phyloP scores from a whole-genome alignment of 1,140 invertebrate genomes.

The Apis cerana region DNA sequence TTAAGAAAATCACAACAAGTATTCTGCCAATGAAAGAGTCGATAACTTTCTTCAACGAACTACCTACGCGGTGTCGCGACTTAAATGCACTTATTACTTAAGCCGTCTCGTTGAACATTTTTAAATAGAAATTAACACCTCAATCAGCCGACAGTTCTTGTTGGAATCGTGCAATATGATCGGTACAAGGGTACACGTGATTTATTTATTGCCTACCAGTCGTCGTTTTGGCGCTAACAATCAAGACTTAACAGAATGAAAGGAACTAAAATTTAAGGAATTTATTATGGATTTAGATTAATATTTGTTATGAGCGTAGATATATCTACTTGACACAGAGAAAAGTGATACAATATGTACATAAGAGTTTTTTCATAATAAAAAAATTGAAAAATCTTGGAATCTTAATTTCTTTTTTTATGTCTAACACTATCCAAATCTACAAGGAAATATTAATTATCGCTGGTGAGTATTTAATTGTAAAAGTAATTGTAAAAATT shows the following conservation, averaged over 20 bases:
- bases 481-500: too few relatives aligned
- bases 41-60: background rate
- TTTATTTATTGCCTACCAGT: constrained; percentile 52
- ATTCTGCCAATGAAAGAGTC: constrained; percentile 34
- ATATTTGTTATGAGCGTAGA: constrained; percentile 66
- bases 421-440: too few relatives aligned
- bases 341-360: constrained; percentile 60
- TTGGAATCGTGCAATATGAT: constrained; percentile 31
- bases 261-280: constrained; percentile 52
- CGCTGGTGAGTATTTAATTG: too few relatives aligned
- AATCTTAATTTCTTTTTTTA: too few relatives aligned
- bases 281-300: constrained; percentile 58
- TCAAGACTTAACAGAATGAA: constrained; percentile 56
- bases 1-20: background rate
- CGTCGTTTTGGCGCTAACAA: constrained; percentile 38
- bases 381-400: constrained; percentile 49
- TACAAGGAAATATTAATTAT: too few relatives aligned
- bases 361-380: constrained; percentile 69
- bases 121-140: constrained; percentile 18
- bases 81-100: constrained; percentile 60
- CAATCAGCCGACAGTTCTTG: background rate
- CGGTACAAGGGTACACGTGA: constrained; percentile 35
- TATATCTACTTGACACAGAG: constrained; percentile 43
- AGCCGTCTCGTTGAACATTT: constrained; percentile 15
- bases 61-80: constrained; percentile 30